Evolutionary conservation across 2,888 invertebrate species (phyloP).

Genomic region (Cerastis rubricosa): DNA sequence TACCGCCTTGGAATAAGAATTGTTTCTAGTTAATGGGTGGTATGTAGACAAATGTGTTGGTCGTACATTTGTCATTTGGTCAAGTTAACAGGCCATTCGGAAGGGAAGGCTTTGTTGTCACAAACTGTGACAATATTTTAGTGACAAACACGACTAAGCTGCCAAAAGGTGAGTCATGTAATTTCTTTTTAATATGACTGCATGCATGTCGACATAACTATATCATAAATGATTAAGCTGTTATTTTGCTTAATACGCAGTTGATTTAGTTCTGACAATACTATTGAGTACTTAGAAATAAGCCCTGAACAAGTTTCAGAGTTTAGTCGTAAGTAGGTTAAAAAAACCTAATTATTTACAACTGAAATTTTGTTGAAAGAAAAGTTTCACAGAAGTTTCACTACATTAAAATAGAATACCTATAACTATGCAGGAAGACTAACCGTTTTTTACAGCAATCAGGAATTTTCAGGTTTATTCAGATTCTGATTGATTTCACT

Average conservation of each 20-base stretch:
- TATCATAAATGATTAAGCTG: not conserved
- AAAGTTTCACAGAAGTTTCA: no score
- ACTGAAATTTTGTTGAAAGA: not conserved
- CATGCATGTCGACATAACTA: not conserved
- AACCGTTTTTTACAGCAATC: no score
- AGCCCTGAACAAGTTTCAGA: not conserved
- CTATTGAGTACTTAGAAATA: not conserved
- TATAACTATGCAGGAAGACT: no score
- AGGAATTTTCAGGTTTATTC: no score
- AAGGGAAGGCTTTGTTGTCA: constrained; percentile 67
- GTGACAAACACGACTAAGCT: constrained; percentile 23
- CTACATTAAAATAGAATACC: no score
- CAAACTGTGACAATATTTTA: constrained; percentile 62
- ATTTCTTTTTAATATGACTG: constrained; percentile 25
- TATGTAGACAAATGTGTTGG: constrained; percentile 22
- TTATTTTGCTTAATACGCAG: not conserved
- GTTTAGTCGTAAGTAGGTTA: no score
- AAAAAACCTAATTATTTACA: not conserved
- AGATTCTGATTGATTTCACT: no score
- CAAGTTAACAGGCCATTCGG: constrained; percentile 67
- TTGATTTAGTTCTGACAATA: not conserved
- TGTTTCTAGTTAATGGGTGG: not conserved
- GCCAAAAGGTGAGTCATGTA: constrained; percentile 34
- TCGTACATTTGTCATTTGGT: constrained; percentile 73
- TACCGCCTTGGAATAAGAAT: constrained; percentile 15